A percentile compares a stretch with the other conserved stretches of the same genome.
phyloP scores from a whole-genome alignment of 2,797 vertebrate genomes.

The Gymnopithys bicolor region DNA sequence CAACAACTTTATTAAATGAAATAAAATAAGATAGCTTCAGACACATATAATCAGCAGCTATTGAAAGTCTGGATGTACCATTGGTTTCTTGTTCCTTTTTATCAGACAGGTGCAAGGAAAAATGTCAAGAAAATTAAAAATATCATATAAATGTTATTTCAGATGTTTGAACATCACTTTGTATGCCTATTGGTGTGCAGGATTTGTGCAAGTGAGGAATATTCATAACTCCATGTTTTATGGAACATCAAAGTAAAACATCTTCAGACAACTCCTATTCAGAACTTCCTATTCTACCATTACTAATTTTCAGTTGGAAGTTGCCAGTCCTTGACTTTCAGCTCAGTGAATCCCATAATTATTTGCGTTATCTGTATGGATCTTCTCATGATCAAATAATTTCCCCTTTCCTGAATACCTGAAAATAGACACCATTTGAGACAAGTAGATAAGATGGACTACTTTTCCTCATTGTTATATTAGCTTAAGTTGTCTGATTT shows the following conservation, averaged over 20 bases:
- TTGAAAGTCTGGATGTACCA: neutral
- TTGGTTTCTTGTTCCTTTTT: neutral
- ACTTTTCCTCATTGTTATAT: neutral
- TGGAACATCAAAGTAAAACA: neutral
- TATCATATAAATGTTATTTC: neutral
- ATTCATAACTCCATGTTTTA: neutral
- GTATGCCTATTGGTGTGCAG: neutral
- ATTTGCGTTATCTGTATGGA: neutral
- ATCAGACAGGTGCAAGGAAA: neutral
- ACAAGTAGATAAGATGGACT: neutral
- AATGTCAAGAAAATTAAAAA: neutral
- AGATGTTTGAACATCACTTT: neutral
- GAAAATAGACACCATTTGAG: neutral
- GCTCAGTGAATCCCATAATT: neutral
- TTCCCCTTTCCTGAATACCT: neutral
- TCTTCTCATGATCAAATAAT: neutral
- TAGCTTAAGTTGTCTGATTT: neutral
- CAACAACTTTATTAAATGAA: neutral
- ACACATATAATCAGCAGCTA: neutral
- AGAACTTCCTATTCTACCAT: neutral
- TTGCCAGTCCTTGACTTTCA: neutral
- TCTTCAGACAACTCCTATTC: neutral
- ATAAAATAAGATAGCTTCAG: neutral
- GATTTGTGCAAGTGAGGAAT: neutral
- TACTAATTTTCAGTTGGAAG: neutral